Conservation (phyloP, 2,888 invertebrate genomes). For the Allacma fusca region DNA sequence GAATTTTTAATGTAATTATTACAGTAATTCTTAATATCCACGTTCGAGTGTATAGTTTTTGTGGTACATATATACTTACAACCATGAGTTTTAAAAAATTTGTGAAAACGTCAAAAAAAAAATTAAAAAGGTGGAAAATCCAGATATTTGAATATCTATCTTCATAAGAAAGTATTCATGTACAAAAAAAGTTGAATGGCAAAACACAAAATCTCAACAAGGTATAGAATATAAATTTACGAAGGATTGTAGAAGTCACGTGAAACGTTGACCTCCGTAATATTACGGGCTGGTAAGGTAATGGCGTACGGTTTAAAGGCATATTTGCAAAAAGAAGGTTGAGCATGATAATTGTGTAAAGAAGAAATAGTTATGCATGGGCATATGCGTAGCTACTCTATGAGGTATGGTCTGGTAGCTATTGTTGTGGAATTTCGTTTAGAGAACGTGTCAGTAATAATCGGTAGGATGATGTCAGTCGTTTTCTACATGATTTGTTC, state of each 20-base stretch:
- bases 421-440: background rate
- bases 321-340: no score
- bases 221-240: conserved; percentile 1
- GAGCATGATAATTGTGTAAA: background rate
- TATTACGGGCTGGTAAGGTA: background rate
- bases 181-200: conserved; percentile 12
- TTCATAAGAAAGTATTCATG: background rate
- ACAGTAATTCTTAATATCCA: background rate
- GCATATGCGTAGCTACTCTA: background rate
- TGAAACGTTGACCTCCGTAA: background rate
- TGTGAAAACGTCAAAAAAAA: background rate
- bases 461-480: background rate
- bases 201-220: conserved; percentile 16
- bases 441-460: conserved; percentile 1
- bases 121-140: background rate
- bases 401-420: conserved; percentile 12
- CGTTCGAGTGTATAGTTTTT: background rate
- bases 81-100: background rate
- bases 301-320: no score
- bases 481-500: conserved; percentile 5
- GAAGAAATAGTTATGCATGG: background rate
- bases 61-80: background rate
- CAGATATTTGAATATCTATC: conserved; percentile 16
- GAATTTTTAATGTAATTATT: conserved; percentile 5
- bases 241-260: background rate